Conservation (phyloP, 2,113 vertebrate species). For the Euleptes europaea region DNA sequence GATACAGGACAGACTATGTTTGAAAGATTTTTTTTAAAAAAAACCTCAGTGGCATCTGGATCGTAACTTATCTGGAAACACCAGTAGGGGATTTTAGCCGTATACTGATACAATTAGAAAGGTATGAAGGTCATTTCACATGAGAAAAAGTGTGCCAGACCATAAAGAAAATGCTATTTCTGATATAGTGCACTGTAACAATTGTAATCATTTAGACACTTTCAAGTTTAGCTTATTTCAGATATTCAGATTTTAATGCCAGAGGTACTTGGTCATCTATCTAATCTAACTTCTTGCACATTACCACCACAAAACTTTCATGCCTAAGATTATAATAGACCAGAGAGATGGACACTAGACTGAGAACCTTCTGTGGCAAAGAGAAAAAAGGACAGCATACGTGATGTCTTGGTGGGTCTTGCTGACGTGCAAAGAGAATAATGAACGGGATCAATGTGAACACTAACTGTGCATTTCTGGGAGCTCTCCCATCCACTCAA, state of each 20-base stretch:
- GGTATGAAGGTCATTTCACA: neutral
- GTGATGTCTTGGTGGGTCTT: neutral
- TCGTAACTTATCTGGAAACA: neutral
- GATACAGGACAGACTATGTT: neutral
- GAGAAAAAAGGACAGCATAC: neutral
- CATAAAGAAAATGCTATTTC: neutral
- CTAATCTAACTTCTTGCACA: neutral
- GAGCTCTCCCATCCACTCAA: neutral
- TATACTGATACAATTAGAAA: neutral
- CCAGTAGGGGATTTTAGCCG: neutral
- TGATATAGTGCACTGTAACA: neutral
- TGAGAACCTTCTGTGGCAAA: neutral
- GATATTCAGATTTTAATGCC: too few relatives aligned
- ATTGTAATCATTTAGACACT: neutral
- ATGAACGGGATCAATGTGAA: neutral
- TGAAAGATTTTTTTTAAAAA: neutral
- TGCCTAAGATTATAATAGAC: accelerated
- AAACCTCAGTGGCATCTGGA: neutral
- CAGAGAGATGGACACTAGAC: neutral
- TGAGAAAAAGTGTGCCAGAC: too few relatives aligned
- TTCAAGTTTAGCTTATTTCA: neutral
- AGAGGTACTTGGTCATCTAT: neutral
- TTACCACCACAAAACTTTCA: neutral
- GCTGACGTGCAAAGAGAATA: neutral
- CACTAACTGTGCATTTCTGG: neutral